Conservation (phyloP, 2,888 invertebrate genomes). For the Griposia aprilina region DNA sequence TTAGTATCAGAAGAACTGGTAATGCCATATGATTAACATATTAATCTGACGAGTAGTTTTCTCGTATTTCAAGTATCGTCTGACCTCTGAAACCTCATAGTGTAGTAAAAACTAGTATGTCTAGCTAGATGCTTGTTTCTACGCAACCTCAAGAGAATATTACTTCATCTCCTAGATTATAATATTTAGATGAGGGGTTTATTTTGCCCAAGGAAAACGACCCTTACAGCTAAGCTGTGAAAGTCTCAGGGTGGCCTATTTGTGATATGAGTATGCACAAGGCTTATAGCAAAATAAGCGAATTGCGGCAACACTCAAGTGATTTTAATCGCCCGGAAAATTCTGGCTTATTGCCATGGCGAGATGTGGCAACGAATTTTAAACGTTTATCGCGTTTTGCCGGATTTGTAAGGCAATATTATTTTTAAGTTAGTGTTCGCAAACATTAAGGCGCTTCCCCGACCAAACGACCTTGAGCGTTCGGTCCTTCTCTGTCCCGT, state of each 20-base stretch:
- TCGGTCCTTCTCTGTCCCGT: too few species aligned
- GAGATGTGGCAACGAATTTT: constrained; percentile 55
- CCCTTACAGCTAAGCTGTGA: constrained; percentile 1
- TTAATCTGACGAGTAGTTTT: not conserved
- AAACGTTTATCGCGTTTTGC: constrained; percentile 48
- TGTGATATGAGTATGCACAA: constrained; percentile 32
- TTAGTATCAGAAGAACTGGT: not conserved
- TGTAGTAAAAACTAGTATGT: not conserved
- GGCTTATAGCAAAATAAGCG: constrained; percentile 53
- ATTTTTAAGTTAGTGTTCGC: constrained; percentile 32
- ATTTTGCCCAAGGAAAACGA: constrained; percentile 16
- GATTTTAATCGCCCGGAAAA: constrained; percentile 56
- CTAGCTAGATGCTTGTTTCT: not conserved
- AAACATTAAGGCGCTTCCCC: too few species aligned
- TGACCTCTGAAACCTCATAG: not conserved
- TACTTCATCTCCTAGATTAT: not conserved
- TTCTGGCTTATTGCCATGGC: constrained; percentile 63
- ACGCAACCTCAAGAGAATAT: not conserved
- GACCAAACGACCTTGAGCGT: too few species aligned
- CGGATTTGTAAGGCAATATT: constrained; percentile 42
- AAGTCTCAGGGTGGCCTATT: constrained; percentile 28
- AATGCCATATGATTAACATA: not conserved
- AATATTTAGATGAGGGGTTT: constrained; percentile 31
- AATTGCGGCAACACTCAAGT: constrained; percentile 49
- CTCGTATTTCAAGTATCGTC: not conserved